Conservation (phyloP, 2,113 vertebrate genomes). For the Proterorhinus semilunaris region DNA sequence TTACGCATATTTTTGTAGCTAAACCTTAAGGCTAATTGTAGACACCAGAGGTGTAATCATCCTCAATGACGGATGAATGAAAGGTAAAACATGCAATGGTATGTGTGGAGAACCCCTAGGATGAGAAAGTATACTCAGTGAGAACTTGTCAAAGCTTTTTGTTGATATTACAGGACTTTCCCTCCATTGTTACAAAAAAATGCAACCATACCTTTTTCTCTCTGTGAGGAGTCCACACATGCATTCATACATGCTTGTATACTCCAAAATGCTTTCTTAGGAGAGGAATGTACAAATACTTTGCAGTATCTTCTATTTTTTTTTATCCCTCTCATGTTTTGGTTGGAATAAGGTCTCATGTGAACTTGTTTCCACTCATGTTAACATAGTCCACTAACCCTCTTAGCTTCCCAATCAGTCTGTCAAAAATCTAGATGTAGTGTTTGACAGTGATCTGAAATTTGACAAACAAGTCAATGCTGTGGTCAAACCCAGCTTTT, state of each 20-base stretch:
- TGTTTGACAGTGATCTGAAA: no score
- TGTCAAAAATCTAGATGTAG: no score
- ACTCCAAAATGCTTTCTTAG: constrained; percentile 41
- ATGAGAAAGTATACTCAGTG: constrained; percentile 37
- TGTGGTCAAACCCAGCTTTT: no score
- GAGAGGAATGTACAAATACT: constrained; percentile 27
- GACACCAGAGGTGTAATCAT: constrained; percentile 3
- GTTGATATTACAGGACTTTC: constrained; percentile 69
- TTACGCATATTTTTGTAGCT: constrained; percentile 5
- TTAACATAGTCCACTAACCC: no score
- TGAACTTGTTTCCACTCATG: no score
- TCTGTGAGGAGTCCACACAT: constrained; percentile 35
- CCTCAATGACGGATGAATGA: constrained; percentile 31
- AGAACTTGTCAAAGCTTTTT: constrained; percentile 36
- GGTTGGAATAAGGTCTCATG: constrained; percentile 1
- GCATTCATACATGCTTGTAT: constrained; percentile 34
- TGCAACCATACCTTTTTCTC: constrained; percentile 62
- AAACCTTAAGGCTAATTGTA: background rate
- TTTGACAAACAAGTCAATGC: no score
- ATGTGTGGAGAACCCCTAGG: constrained; percentile 30
- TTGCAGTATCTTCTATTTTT: constrained; percentile 26
- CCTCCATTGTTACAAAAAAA: constrained; percentile 56
- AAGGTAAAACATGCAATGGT: constrained; percentile 8
- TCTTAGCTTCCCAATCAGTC: no score
- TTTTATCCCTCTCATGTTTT: constrained; percentile 38